Evolutionary conservation across 2,888 invertebrate genomes (phyloP).

Genomic region (Anagyrus pseudococci): DNA sequence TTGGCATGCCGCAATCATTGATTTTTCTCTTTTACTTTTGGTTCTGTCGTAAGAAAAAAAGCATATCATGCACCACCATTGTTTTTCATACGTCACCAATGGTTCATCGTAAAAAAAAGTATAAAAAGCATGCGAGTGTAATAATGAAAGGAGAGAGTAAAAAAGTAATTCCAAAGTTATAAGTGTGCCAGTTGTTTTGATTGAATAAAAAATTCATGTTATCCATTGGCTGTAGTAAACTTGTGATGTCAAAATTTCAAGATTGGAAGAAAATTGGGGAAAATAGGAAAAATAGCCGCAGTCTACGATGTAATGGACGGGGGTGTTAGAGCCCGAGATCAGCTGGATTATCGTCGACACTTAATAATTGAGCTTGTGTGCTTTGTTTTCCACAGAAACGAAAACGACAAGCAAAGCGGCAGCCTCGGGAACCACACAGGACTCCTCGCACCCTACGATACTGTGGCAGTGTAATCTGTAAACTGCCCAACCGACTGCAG

Average conservation of each 20-base stretch:
- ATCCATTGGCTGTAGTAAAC: too few relatives aligned
- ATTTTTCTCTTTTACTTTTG: too few relatives aligned
- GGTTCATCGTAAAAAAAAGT: too few relatives aligned
- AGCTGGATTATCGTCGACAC: neutral
- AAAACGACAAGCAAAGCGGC: conserved; percentile 76
- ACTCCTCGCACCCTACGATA: conserved; percentile 95
- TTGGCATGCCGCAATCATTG: neutral
- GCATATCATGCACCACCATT: too few relatives aligned
- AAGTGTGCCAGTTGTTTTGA: too few relatives aligned
- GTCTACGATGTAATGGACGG: neutral
- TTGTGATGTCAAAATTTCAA: too few relatives aligned
- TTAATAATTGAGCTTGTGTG: neutral
- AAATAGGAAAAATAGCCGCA: neutral
- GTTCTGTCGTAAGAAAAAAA: too few relatives aligned
- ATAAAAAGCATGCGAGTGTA: neutral
- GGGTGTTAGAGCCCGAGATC: neutral
- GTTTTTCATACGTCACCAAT: too few relatives aligned
- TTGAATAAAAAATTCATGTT: too few relatives aligned
- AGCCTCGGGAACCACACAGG: conserved; percentile 68
- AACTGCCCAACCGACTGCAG: conserved; percentile 53
- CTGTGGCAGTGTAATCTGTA: conserved; percentile 98
- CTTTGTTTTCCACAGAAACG: conserved; percentile 73
- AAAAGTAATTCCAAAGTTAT: too few relatives aligned
- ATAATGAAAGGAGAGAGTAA: neutral
- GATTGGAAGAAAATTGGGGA: too few relatives aligned